phyloP scores from a whole-genome alignment of 2,888 invertebrate genomes.

The Tenthredo livida region DNA sequence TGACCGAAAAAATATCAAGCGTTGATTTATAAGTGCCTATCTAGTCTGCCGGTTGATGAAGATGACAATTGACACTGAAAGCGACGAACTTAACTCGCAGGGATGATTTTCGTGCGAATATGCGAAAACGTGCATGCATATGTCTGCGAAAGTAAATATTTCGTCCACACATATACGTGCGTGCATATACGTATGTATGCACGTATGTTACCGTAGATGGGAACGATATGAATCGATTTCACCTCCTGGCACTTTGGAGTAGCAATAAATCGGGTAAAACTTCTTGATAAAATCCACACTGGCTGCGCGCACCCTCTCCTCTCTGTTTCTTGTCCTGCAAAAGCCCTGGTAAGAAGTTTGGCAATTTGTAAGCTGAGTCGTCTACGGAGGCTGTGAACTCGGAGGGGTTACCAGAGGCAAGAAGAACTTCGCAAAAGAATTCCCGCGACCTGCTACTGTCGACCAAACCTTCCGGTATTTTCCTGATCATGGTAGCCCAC shows the following conservation, averaged over 20 bases:
- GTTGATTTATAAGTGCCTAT: background rate
- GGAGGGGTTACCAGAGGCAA: constrained; percentile 3
- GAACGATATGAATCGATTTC: constrained; percentile 48
- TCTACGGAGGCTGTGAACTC: constrained; percentile 59
- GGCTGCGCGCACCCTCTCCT: constrained; percentile 46
- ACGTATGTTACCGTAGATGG: background rate
- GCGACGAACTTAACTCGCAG: background rate
- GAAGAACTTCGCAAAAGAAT: constrained; percentile 41
- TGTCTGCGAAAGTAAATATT: background rate
- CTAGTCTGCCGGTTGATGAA: background rate
- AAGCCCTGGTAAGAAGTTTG: constrained; percentile 63
- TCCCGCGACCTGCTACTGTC: background rate
- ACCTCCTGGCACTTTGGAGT: constrained; percentile 47
- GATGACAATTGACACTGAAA: background rate
- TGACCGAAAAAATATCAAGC: background rate
- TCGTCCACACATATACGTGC: background rate
- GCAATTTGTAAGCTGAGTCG: constrained; percentile 66
- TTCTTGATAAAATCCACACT: constrained; percentile 52
- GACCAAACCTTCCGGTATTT: constrained; percentile 23
- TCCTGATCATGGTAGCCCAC: background rate
- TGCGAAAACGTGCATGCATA: background rate
- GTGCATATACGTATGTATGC: background rate
- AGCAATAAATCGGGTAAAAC: constrained; percentile 49
- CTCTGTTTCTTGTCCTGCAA: constrained; percentile 54
- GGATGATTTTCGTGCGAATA: background rate